phyloP scores from a whole-genome alignment of 2,113 vertebrate genomes.

The Hemicordylus capensis region DNA sequence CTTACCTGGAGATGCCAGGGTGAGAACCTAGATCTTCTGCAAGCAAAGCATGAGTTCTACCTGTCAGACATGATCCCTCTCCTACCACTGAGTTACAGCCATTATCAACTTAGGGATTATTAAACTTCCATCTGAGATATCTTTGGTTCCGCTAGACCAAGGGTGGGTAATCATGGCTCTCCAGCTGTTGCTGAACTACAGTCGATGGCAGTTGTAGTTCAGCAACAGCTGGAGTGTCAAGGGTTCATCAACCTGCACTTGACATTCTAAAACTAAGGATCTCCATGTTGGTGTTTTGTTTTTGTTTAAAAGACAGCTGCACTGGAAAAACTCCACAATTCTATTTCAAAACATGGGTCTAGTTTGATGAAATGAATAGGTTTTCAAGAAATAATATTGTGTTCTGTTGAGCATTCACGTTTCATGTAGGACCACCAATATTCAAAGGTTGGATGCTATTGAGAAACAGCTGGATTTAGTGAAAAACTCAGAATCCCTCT shows the following conservation, averaged over 20 bases:
- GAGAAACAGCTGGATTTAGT: slow-evolving; percentile 73
- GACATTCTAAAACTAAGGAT: slow-evolving; percentile 34
- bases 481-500: slow-evolving; percentile 61
- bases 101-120: background rate
- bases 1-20: too few species aligned
- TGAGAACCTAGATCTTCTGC: too few species aligned
- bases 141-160: slow-evolving; percentile 34
- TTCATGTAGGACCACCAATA: slow-evolving; percentile 66
- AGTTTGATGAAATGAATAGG: slow-evolving; percentile 59
- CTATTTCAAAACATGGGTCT: slow-evolving; percentile 64
- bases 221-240: too few species aligned
- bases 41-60: too few species aligned
- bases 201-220: too few species aligned
- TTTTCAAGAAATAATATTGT: slow-evolving; percentile 56
- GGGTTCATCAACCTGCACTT: too few species aligned
- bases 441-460: slow-evolving; percentile 58
- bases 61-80: too few species aligned
- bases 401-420: slow-evolving; percentile 42
- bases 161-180: too few species aligned
- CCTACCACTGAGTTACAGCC: too few species aligned
- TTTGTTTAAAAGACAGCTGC: too few species aligned
- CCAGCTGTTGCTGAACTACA: too few species aligned
- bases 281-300: too few species aligned
- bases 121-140: slow-evolving; percentile 16
- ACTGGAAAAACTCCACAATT: slow-evolving; percentile 9